Evolutionary conservation across 2,888 invertebrate species (phyloP).

Genomic region (Stomorhina lunata): DNA sequence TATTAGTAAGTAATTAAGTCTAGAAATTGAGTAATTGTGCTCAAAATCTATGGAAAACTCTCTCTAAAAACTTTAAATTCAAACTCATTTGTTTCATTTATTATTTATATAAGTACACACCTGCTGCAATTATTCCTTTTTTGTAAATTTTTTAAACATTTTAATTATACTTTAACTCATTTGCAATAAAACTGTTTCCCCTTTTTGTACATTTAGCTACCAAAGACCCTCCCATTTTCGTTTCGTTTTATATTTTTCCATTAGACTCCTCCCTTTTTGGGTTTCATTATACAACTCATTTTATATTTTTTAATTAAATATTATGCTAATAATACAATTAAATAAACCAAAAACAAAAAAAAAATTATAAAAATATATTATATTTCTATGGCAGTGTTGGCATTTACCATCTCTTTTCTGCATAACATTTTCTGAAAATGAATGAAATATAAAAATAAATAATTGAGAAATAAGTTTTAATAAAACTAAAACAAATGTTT

Average conservation of each 20-base stretch:
- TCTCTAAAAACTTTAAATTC: too few species aligned
- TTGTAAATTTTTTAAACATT: too few species aligned
- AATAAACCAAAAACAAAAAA: conserved; percentile 23
- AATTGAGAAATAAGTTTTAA: background rate
- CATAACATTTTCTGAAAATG: background rate
- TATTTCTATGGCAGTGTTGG: conserved; percentile 15
- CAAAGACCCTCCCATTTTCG: conserved; percentile 10
- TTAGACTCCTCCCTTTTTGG: conserved; percentile 41
- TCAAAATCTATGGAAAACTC: too few species aligned
- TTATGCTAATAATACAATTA: conserved; percentile 59
- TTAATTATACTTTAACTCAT: background rate
- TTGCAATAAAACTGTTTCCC: background rate
- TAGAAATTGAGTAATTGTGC: too few species aligned
- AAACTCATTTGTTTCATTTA: too few species aligned
- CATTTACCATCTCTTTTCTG: conserved; percentile 49
- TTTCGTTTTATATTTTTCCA: conserved; percentile 31
- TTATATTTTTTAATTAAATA: conserved; percentile 51
- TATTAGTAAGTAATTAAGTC: too few species aligned
- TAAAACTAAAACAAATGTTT: conserved; percentile 8
- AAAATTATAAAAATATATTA: background rate
- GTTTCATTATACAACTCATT: conserved; percentile 3
- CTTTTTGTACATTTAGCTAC: too few species aligned
- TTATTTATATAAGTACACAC: too few species aligned
- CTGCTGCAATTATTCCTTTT: too few species aligned
- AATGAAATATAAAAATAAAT: background rate